Evolutionary conservation across 2,113 vertebrate species (phyloP).

Genomic region (Planiliza haematocheilus): DNA sequence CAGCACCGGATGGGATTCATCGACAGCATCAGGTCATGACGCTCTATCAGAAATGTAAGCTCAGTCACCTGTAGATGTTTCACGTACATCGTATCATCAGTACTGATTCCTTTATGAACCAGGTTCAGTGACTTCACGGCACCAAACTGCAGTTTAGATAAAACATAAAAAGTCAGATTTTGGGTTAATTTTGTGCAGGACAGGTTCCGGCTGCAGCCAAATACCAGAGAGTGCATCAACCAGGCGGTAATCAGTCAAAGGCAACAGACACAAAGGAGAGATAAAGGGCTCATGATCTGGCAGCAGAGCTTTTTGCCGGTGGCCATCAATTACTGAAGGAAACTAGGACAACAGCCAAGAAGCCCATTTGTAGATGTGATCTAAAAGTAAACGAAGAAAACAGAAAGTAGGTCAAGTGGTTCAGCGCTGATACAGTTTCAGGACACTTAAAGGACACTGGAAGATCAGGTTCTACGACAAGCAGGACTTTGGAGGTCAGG

Average conservation of each 20-base stretch:
- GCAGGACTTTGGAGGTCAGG: constrained; percentile 66
- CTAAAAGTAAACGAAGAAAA: background rate
- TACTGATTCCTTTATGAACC: background rate
- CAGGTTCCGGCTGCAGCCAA: constrained; percentile 32
- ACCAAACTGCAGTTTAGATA: background rate
- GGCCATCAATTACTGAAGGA: constrained; percentile 39
- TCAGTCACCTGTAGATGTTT: background rate
- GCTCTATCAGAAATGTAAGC: constrained; percentile 72
- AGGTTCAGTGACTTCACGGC: too few species aligned
- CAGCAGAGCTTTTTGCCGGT: constrained; percentile 48
- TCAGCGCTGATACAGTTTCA: background rate
- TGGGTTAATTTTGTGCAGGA: constrained; percentile 27
- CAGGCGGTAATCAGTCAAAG: constrained; percentile 65
- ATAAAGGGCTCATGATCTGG: constrained; percentile 73
- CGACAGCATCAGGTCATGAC: constrained; percentile 77
- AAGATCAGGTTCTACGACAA: constrained; percentile 72
- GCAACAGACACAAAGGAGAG: constrained; percentile 65
- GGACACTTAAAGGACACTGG: constrained; percentile 48
- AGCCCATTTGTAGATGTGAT: constrained; percentile 29
- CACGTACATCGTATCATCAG: background rate
- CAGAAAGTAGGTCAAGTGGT: background rate
- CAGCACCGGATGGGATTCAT: constrained; percentile 78
- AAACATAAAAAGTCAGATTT: background rate
- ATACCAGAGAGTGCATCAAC: constrained; percentile 67
- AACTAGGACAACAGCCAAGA: constrained; percentile 64